A percentile compares a stretch with the other conserved stretches of the same genome.
Conservation (phyloP, 2,113 vertebrate species). For the Pimephales promelas region DNA sequence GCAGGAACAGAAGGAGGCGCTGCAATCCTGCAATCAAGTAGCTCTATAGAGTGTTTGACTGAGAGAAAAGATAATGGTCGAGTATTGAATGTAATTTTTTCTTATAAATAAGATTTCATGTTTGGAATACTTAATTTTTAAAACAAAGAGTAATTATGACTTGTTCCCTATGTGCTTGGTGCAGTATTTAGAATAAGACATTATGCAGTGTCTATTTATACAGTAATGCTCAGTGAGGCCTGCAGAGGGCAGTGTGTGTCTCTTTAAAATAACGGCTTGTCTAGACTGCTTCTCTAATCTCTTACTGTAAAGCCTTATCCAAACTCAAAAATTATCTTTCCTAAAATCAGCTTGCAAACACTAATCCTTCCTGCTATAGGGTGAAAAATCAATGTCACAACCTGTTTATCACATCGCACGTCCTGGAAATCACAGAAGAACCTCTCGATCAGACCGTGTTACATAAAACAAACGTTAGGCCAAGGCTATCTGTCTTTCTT, state of each 20-base stretch:
- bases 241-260: background rate
- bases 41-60: constrained; percentile 9
- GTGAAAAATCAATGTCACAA: background rate
- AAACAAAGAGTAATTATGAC: background rate
- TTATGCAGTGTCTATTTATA: background rate
- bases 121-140: background rate
- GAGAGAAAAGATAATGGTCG: background rate
- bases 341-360: background rate
- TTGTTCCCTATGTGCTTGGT: background rate
- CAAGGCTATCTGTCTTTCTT: too few species aligned
- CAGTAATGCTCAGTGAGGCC: background rate
- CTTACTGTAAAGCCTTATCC: background rate
- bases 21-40: constrained; percentile 71
- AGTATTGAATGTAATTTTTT: background rate
- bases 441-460: background rate
- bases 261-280: background rate
- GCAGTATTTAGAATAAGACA: background rate
- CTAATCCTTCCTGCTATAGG: background rate
- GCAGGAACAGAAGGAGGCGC: constrained; percentile 72
- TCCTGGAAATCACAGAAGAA: background rate
- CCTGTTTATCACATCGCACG: background rate
- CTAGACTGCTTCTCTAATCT: background rate
- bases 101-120: background rate
- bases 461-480: too few species aligned
- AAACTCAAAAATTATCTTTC: background rate